A percentile compares a stretch with the other conserved stretches of the same genome.
These are phyloP conservation scores for Tolypeutes matacus DNA, from an alignment of 2,797 vertebrate genomes.

Conservation along the genomic window DNA sequence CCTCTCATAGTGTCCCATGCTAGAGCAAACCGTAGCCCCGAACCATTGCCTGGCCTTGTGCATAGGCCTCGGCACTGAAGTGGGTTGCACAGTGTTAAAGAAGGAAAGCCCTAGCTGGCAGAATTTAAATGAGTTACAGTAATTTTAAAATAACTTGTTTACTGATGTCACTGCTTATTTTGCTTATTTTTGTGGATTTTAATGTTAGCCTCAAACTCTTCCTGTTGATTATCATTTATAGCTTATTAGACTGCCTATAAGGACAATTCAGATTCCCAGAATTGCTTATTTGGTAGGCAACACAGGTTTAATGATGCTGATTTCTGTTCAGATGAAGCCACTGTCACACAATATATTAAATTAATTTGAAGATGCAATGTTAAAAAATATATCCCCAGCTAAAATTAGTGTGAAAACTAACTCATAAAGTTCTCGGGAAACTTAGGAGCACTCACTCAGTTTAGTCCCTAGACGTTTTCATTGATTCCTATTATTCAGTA, in stretches of 20 bases:
- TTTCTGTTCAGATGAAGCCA: neutral
- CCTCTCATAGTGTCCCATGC: constrained; percentile 71
- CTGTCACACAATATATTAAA: neutral
- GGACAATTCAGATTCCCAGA: neutral
- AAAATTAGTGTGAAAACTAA: neutral
- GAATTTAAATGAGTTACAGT: neutral
- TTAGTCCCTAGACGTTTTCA: neutral
- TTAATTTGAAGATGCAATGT: neutral
- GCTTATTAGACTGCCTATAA: neutral
- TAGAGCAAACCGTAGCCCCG: constrained; percentile 9
- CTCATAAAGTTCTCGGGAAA: neutral
- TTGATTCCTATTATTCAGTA: neutral
- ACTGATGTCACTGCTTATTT: neutral
- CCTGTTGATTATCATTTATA: neutral
- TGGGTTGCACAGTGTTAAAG: neutral
- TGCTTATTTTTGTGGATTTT: neutral
- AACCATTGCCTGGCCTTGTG: constrained; percentile 69
- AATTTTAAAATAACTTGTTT: neutral
- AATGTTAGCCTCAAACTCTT: neutral
- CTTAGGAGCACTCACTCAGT: neutral
- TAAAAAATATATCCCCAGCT: neutral
- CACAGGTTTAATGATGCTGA: neutral
- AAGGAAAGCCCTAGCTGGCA: neutral
- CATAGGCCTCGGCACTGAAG: constrained; percentile 46
- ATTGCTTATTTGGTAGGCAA: neutral